Evolutionary conservation across 2,888 invertebrate genomes (phyloP).

Genomic region (Sarcophaga variegata): DNA sequence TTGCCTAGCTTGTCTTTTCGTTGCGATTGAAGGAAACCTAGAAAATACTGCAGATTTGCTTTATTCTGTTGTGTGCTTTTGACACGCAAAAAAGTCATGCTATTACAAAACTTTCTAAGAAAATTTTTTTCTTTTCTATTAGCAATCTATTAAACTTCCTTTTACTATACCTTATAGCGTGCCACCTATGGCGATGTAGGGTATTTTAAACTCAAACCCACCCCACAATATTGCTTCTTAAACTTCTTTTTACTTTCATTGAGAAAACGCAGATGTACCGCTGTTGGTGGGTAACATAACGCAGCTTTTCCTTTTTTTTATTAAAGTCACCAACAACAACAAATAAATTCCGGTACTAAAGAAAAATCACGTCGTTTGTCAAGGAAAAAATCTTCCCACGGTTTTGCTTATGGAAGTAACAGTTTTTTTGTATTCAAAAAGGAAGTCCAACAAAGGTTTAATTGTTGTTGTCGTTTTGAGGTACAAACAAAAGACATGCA

Average conservation of each 20-base stretch:
- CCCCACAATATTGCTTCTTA: not conserved
- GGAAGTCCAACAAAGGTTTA: not conserved
- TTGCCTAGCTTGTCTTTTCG: no score
- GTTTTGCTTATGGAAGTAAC: conserved; percentile 52
- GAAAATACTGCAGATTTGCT: no score
- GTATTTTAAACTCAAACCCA: no score
- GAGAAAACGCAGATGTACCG: conserved; percentile 62
- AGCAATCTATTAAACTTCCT: no score
- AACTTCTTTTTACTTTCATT: not conserved
- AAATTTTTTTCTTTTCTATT: no score
- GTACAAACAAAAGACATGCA: conserved; percentile 68
- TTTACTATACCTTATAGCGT: no score
- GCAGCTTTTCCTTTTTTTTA: conserved; percentile 2
- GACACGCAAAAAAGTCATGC: no score
- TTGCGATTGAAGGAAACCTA: no score
- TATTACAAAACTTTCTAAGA: no score
- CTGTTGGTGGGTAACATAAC: not conserved
- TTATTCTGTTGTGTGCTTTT: no score
- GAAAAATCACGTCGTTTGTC: conserved; percentile 56
- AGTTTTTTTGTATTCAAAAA: conserved; percentile 2
- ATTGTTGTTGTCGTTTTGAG: not conserved
- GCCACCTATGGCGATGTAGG: no score
- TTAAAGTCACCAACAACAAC: conserved; percentile 1
- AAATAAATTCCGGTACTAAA: conserved; percentile 51
- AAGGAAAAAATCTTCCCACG: conserved; percentile 66